phyloP scores from a whole-genome alignment of 2,888 invertebrate genomes.

The Limenitis arthemis region DNA sequence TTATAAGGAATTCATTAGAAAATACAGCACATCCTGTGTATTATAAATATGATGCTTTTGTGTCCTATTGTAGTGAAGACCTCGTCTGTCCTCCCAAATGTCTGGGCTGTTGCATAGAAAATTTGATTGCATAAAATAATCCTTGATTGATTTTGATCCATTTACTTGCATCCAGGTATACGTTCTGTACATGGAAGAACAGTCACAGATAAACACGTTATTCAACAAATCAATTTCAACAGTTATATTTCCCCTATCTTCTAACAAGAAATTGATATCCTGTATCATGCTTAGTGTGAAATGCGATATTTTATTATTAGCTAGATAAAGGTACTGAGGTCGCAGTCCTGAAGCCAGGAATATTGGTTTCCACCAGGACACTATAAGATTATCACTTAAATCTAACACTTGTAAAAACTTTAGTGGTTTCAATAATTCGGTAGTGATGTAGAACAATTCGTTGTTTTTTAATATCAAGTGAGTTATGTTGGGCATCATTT shows the following conservation, averaged over 20 bases:
- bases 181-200: constrained; percentile 55
- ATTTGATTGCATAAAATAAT: constrained; percentile 46
- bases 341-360: constrained; percentile 58
- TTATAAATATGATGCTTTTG: constrained; percentile 68
- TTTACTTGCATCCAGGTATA: constrained; percentile 57
- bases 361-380: constrained; percentile 67
- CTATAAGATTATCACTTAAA: constrained; percentile 63
- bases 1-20: constrained; percentile 38
- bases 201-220: constrained; percentile 72
- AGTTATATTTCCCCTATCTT: constrained; percentile 35
- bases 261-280: constrained; percentile 63
- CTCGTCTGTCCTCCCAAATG: constrained; percentile 55
- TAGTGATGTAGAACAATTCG: constrained; percentile 51
- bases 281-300: constrained; percentile 70
- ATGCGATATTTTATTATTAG: constrained; percentile 69
- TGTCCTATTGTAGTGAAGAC: too few relatives aligned
- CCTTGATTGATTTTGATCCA: constrained; percentile 40
- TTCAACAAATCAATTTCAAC: constrained; percentile 57
- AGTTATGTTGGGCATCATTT: constrained; percentile 61
- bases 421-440: constrained; percentile 55
- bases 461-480: constrained; percentile 66
- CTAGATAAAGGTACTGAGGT: constrained; percentile 51
- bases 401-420: constrained; percentile 57
- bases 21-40: constrained; percentile 32
- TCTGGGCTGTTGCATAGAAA: constrained; percentile 61